Evolutionary conservation across 2,113 vertebrate genomes (phyloP).

Genomic region (Melierax canorus): DNA sequence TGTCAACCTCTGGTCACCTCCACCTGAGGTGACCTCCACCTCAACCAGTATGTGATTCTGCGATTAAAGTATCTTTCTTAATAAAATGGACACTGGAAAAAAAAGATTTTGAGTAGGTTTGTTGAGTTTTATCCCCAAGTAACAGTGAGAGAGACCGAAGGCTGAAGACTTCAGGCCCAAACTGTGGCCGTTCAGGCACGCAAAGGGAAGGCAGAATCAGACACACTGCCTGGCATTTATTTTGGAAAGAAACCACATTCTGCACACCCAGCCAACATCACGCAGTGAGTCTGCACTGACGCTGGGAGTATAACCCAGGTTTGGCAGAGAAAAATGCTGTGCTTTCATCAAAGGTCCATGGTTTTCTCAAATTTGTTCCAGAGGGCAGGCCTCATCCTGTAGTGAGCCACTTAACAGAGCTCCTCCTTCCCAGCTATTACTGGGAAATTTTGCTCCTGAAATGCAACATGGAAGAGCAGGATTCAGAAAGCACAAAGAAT

Average conservation of each 20-base stretch:
- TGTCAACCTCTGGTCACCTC: not conserved
- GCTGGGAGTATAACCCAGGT: not conserved
- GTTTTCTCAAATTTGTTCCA: not conserved
- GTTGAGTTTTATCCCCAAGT: not conserved
- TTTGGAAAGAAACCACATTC: not conserved
- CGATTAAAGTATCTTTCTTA: not conserved
- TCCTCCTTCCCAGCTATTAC: not conserved
- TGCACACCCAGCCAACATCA: not conserved
- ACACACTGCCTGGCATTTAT: not conserved
- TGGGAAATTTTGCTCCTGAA: not conserved
- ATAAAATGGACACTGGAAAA: not conserved
- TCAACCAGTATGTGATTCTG: not conserved
- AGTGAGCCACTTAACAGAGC: not conserved
- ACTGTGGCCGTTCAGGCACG: not conserved
- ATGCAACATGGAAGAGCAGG: not conserved
- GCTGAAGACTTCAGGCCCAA: not conserved
- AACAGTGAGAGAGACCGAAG: not conserved
- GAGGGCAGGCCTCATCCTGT: not conserved
- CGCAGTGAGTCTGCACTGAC: not conserved
- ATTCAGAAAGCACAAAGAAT: fast-evolving
- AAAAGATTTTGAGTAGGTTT: not conserved
- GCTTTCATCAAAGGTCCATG: not conserved
- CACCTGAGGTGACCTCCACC: not conserved
- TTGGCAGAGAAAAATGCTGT: not conserved
- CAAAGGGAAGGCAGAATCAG: not conserved